Evolutionary conservation across 2,113 vertebrate species (phyloP), one percentile per base, ranked within the genome.

Genomic region (Sturnus vulgaris): DNA sequence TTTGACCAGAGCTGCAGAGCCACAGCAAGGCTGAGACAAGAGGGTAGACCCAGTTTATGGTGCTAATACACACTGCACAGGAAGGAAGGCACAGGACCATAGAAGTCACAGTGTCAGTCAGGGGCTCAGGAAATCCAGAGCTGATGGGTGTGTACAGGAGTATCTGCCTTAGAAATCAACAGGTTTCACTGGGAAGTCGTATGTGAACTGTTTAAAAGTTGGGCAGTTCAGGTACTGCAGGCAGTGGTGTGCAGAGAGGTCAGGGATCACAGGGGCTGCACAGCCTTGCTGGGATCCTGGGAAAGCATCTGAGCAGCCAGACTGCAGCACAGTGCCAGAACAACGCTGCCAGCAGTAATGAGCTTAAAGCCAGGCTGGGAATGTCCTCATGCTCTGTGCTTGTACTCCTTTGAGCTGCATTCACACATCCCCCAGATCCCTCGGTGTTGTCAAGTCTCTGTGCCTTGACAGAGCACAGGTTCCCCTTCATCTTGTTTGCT

Each of bases 11-110:
- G 7, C 23, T 88, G 20, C 20, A 68, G 42, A 82, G 8, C 8
- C 35, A 46, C n/a, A 63, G 24, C 7, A 86, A 40, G 3, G 2
- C 0, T 57, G 61, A 82, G 17, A 35, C 5, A n/a, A 59, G 40
- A n/a, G 28, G 8, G 2, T 12, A n/a, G 0, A 20, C 7, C 6
- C 3, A 4, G 25, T 47, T 88, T 21, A 31, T 49, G n/a, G 14
- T 40, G 22, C 50, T 37, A 35, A 18, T 42, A 8, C 11, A 22
- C 12, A 8, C 9, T 30, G 24, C 16, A 22, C 7, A 35, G 37
- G 22, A 82, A 64, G 25, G 57, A 81, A 52, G 21, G 24, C 12
- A 22, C 11, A 37, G 40, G 24, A n/a, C 31, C 1, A 1, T 1
- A 40, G 27, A 14, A 40, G n/a, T 46, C n/a, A 47, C 21, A 11